Evolutionary conservation across 2,113 vertebrate species (phyloP).

Genomic region (Cynopterus brachyotis): DNA sequence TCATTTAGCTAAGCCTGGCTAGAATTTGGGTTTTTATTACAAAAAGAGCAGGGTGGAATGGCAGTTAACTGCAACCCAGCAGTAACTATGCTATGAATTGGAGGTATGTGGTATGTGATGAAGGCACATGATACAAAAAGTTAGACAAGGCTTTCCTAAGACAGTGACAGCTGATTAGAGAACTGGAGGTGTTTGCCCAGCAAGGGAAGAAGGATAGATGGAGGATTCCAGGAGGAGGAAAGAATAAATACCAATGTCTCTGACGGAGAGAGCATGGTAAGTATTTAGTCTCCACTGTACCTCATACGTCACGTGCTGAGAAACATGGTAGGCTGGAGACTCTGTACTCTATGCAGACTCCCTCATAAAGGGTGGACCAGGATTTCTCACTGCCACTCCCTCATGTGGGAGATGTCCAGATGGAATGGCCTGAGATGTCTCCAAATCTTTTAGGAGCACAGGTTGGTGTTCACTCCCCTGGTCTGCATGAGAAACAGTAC

Average conservation of each 20-base stretch:
- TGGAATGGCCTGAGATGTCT: background rate
- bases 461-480: background rate
- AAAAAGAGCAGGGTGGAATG: background rate
- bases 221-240: background rate
- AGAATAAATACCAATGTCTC: background rate
- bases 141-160: background rate
- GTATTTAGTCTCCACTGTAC: background rate
- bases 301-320: rapidly evolving
- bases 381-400: background rate
- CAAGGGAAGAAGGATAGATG: background rate
- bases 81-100: background rate
- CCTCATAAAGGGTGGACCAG: background rate
- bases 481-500: background rate
- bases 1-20: background rate
- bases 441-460: background rate
- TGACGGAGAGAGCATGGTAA: background rate
- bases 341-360: background rate
- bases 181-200: background rate
- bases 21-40: background rate
- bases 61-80: background rate
- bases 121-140: background rate
- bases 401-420: background rate
- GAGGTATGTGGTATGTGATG: background rate
- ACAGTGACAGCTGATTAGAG: background rate
- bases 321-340: background rate